These are phyloP conservation scores for Drepanosiphum platanoidis DNA, from an alignment of 2,888 invertebrate genomes.

Conservation along the genomic window DNA sequence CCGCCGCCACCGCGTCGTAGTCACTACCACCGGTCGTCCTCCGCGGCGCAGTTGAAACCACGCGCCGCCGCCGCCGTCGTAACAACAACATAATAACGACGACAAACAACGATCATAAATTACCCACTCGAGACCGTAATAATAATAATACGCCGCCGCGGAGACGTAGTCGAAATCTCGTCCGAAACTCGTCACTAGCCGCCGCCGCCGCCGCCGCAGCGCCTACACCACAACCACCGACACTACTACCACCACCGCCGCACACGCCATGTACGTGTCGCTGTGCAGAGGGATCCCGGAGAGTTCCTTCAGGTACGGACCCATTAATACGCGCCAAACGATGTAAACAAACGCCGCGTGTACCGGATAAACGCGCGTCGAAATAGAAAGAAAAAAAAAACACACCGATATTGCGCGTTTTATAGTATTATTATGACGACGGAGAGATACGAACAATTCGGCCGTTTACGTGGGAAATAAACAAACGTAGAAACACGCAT, in stretches of 20 bases:
- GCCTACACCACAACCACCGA: background rate
- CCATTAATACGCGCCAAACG: background rate
- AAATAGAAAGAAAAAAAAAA: too few relatives aligned
- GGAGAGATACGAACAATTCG: too few relatives aligned
- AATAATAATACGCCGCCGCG: background rate
- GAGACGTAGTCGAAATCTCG: background rate
- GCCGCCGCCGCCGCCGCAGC: background rate
- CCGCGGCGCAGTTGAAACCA: background rate
- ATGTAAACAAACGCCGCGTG: background rate
- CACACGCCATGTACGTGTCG: conserved; percentile 48
- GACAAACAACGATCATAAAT: too few relatives aligned
- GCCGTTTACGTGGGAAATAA: too few relatives aligned
- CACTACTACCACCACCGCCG: background rate
- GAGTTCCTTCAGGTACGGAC: conserved; percentile 58
- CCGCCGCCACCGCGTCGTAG: background rate
- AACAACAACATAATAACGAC: background rate
- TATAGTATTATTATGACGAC: too few relatives aligned
- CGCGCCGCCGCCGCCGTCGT: background rate
- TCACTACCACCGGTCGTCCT: background rate
- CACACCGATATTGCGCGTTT: too few relatives aligned
- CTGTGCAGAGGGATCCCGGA: conserved; percentile 57
- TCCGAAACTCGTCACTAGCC: background rate
- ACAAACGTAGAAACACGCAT: too few relatives aligned
- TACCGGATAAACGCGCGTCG: too few relatives aligned
- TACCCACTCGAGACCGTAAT: too few relatives aligned